These are phyloP conservation scores for Lineus longissimus DNA, from an alignment of 1,140 invertebrate species.

Conservation along the genomic window DNA sequence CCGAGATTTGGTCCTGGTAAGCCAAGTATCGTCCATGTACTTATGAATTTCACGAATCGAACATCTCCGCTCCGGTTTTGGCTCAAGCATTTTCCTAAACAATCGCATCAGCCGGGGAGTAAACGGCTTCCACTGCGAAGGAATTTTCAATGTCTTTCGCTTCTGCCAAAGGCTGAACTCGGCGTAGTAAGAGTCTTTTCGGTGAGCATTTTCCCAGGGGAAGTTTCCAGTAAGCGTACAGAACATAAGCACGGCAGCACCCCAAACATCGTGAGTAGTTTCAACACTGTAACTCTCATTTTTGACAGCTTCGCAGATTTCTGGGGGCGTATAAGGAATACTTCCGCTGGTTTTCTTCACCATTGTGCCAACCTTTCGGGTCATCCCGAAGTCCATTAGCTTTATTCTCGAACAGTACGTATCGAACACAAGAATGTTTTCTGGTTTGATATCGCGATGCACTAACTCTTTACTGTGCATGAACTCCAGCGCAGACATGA, in stretches of 20 bases:
- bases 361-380: conserved; percentile 65
- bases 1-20: conserved; percentile 36
- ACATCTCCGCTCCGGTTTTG: conserved; percentile 70
- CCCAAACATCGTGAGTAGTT: conserved; percentile 88
- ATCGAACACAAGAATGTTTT: conserved; percentile 74
- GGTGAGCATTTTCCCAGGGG: conserved; percentile 90
- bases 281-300: conserved; percentile 71
- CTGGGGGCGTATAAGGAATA: conserved; percentile 87
- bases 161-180: conserved; percentile 70
- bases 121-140: conserved; percentile 53
- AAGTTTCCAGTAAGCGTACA: conserved; percentile 88
- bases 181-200: conserved; percentile 61
- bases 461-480: conserved; percentile 83
- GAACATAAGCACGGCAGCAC: conserved; percentile 90
- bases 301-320: conserved; percentile 78
- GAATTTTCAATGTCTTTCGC: conserved; percentile 66
- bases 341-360: conserved; percentile 69
- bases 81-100: conserved; percentile 69
- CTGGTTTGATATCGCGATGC: conserved; percentile 63
- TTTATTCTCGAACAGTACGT: conserved; percentile 88
- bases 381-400: conserved; percentile 91
- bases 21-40: conserved; percentile 71
- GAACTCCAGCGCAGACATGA: conserved; percentile 85
- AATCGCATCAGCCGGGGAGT: conserved; percentile 63
- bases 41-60: conserved; percentile 71